A percentile compares a stretch with the other conserved stretches of the same genome.
phyloP scores from a whole-genome alignment of 2,113 vertebrate genomes.

The Macaca fascicularis region DNA sequence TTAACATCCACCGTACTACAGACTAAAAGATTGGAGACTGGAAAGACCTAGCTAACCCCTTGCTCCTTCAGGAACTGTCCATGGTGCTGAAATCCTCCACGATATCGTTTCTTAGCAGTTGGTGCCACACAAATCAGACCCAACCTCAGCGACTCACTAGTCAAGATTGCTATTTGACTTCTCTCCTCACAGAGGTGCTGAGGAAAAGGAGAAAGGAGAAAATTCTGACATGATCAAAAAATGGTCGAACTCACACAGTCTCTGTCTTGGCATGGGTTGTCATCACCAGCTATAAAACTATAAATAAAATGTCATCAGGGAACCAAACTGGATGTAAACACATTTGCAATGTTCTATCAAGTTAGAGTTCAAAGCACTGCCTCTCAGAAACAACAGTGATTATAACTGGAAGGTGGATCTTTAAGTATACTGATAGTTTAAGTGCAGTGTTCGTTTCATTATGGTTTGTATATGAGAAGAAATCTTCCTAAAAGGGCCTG shows the following conservation, averaged over 20 bases:
- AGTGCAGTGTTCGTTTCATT: conserved; percentile 53
- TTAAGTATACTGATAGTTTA: conserved; percentile 51
- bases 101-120: background rate
- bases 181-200: background rate
- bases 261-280: background rate
- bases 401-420: conserved; percentile 27
- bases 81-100: background rate
- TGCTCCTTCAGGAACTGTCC: background rate
- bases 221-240: background rate
- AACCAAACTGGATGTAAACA: background rate
- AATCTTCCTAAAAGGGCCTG: conserved; percentile 58
- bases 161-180: background rate
- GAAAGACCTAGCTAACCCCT: background rate
- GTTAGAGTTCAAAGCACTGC: background rate
- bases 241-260: background rate
- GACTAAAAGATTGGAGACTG: background rate
- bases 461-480: conserved; percentile 44
- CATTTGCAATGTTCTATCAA: conserved; percentile 35
- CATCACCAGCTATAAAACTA: conserved; percentile 14
- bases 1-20: background rate
- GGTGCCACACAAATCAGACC: background rate
- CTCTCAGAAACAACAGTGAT: conserved; percentile 45
- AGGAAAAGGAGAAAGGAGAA: background rate
- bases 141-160: background rate
- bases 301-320: background rate